Evolutionary conservation across 1,140 invertebrate genomes (phyloP).

Genomic region (Drosophila pseudoananassae): DNA sequence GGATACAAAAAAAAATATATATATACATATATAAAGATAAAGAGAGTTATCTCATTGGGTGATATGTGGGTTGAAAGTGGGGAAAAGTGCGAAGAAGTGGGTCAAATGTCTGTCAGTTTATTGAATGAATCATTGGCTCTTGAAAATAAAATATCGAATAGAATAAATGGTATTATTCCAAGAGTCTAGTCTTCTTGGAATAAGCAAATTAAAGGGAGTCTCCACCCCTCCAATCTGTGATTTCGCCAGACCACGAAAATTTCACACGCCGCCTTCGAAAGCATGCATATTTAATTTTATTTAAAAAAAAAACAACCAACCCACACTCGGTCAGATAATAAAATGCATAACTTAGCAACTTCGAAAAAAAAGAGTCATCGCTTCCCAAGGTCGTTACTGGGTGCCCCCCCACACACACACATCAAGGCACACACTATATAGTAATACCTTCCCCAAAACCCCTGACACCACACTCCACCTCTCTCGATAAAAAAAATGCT

Average conservation of each 20-base stretch:
- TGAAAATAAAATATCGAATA: background rate
- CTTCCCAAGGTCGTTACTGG: conserved; percentile 64
- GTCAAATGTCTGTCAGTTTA: conserved; percentile 37
- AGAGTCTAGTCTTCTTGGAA: too few species aligned
- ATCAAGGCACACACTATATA: conserved; percentile 1
- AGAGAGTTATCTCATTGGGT: conserved; percentile 42
- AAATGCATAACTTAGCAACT: conserved; percentile 73
- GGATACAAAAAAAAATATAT: conserved; percentile 26
- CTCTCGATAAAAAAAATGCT: too few species aligned
- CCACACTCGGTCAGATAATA: conserved; percentile 50
- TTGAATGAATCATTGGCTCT: background rate
- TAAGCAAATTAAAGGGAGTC: too few species aligned
- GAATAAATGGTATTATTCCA: too few species aligned
- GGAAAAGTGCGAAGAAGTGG: conserved; percentile 37
- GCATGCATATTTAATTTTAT: conserved; percentile 59
- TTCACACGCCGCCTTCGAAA: conserved; percentile 72
- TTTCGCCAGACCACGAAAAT: conserved; percentile 61
- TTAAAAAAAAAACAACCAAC: conserved; percentile 40
- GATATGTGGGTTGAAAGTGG: conserved; percentile 37
- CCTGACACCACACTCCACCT: too few species aligned
- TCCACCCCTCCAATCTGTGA: too few species aligned
- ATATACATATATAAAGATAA: conserved; percentile 7
- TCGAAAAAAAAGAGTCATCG: conserved; percentile 53
- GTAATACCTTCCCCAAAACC: conserved; percentile 3
- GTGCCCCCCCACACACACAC: conserved; percentile 12